These are phyloP conservation scores for Wiebesia pumilae DNA, from an alignment of 1,140 invertebrate genomes.

Conservation along the genomic window DNA sequence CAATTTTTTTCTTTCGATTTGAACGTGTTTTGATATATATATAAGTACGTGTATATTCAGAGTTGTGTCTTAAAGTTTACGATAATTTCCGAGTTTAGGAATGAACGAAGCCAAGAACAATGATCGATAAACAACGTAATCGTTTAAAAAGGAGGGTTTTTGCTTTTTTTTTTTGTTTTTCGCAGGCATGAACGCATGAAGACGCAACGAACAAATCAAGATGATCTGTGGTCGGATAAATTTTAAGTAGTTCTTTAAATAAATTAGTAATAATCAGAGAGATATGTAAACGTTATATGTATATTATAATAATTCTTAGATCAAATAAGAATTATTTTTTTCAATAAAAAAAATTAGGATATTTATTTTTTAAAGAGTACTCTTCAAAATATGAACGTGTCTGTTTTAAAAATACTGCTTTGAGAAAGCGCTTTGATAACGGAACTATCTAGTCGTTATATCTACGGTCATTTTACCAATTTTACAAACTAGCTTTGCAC, in stretches of 20 bases:
- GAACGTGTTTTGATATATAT: neutral
- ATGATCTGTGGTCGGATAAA: slow-evolving; percentile 29
- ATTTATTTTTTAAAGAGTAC: no score
- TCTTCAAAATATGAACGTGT: neutral
- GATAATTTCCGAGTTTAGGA: neutral
- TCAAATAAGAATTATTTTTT: no score
- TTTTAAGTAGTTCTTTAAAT: slow-evolving; percentile 44
- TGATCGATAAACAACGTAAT: slow-evolving; percentile 46
- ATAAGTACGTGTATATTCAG: neutral
- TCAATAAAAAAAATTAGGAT: no score
- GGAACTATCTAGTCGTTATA: neutral
- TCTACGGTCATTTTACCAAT: neutral
- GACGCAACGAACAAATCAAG: neutral
- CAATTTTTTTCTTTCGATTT: neutral
- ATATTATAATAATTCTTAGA: no score
- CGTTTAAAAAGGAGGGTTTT: slow-evolving; percentile 6
- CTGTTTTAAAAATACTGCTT: neutral
- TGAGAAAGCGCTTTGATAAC: neutral
- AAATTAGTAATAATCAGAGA: no score
- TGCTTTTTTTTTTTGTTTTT: neutral
- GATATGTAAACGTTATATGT: no score
- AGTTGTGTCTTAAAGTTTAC: no score
- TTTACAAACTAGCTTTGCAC: neutral
- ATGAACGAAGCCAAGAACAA: neutral
- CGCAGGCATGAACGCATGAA: neutral